These are phyloP conservation scores for Hanleya hanleyi DNA, from an alignment of 2,888 invertebrate genomes.

Conservation along the genomic window DNA sequence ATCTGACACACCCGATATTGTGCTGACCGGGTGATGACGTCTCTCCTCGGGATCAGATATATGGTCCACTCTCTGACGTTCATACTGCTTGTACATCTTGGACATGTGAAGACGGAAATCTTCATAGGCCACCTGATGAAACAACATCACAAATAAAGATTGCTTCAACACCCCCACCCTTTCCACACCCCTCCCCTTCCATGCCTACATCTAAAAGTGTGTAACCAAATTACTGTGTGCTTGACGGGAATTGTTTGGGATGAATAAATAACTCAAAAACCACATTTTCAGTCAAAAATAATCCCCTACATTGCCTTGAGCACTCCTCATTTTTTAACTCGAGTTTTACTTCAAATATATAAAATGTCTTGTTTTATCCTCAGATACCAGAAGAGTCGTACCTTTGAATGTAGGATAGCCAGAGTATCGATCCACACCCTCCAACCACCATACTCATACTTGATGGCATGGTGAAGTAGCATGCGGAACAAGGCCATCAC, in stretches of 20 bases:
- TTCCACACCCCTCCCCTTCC: not conserved
- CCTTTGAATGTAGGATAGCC: conserved; percentile 99
- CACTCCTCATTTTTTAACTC: no score
- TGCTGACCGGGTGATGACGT: conserved; percentile 94
- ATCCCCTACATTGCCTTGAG: no score
- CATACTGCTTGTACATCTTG: conserved; percentile 87
- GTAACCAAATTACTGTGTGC: no score
- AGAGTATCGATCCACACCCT: conserved; percentile 99
- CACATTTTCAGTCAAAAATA: no score
- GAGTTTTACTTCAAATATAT: no score
- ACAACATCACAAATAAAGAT: conserved; percentile 39
- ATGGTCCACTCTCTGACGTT: conserved; percentile 93
- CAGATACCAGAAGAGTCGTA: conserved; percentile 74
- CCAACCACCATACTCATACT: conserved; percentile 99
- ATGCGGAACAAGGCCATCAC: conserved; percentile 98
- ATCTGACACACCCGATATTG: conserved; percentile 84
- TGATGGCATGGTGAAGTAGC: conserved; percentile 98
- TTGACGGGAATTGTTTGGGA: no score
- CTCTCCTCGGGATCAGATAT: conserved; percentile 95
- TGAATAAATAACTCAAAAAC: no score
- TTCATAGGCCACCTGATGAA: conserved; percentile 96
- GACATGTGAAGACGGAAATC: conserved; percentile 98
- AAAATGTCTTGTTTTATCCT: no score
- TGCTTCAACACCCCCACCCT: not conserved
- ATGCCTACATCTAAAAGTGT: no score